These are phyloP conservation scores for Solenopsis invicta DNA, from an alignment of 1,140 invertebrate species.

Conservation along the genomic window DNA sequence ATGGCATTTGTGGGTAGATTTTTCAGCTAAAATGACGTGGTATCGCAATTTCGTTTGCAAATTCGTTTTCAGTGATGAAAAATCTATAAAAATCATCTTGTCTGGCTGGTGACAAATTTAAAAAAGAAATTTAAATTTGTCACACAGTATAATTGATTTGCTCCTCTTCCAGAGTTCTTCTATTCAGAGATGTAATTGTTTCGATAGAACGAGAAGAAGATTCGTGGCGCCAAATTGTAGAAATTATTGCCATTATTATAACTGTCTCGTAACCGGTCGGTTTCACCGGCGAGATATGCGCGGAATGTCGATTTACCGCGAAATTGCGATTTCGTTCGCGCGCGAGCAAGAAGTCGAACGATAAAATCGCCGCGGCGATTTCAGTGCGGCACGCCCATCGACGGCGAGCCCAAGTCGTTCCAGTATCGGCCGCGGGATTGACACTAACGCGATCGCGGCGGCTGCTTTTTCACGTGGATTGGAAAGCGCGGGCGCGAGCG, in stretches of 20 bases:
- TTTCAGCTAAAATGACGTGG: no score
- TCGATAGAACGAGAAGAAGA: not conserved
- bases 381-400: slow-evolving; percentile 56
- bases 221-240: not conserved
- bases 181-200: no score
- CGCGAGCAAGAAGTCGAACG: slow-evolving; percentile 42
- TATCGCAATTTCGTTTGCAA: no score
- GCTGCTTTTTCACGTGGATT: slow-evolving; percentile 48
- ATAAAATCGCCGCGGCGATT: slow-evolving; percentile 59
- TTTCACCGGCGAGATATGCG: slow-evolving; percentile 44
- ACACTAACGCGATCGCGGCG: slow-evolving; percentile 47
- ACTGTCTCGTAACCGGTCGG: slow-evolving; percentile 27
- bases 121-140: no score
- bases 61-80: no score
- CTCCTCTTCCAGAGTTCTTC: no score
- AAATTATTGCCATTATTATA: slow-evolving; percentile 15
- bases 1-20: no score
- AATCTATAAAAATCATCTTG: no score
- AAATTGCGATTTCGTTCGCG: slow-evolving; percentile 63
- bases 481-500: slow-evolving; percentile 44
- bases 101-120: no score
- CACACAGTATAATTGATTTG: not conserved
- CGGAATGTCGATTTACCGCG: slow-evolving; percentile 58
- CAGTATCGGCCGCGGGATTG: slow-evolving; percentile 49
- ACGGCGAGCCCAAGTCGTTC: slow-evolving; percentile 18